Conservation (phyloP, 2,113 vertebrate species). For the Cettia cetti region DNA sequence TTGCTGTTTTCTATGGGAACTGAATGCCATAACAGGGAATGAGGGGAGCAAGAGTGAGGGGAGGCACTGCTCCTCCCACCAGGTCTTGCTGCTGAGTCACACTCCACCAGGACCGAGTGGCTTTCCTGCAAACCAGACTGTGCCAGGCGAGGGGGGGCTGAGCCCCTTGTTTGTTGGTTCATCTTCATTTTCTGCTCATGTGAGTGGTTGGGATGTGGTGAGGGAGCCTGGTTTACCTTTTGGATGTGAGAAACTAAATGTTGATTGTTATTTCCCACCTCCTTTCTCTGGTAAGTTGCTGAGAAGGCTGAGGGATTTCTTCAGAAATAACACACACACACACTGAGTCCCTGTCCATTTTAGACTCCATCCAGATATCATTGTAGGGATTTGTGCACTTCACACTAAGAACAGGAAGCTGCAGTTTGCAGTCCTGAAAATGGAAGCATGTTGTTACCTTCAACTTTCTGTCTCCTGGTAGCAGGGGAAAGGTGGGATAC, state of each 20-base stretch:
- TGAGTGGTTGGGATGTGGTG: slow-evolving; percentile 35
- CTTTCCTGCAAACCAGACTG: not conserved
- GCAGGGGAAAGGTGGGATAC: slow-evolving; percentile 4
- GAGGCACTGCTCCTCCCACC: not conserved
- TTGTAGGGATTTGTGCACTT: slow-evolving; percentile 33
- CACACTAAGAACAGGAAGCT: slow-evolving; percentile 42
- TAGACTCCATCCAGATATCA: slow-evolving; percentile 1
- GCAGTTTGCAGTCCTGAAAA: slow-evolving; percentile 46
- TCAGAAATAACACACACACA: slow-evolving; percentile 30
- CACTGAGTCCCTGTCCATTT: not conserved
- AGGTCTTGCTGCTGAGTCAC: not conserved
- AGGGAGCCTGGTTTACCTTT: slow-evolving; percentile 46
- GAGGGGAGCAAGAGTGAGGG: not conserved
- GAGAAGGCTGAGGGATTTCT: slow-evolving; percentile 52
- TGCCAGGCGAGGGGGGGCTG: not conserved
- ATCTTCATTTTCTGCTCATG: slow-evolving; percentile 51
- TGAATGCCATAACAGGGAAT: slow-evolving; percentile 71
- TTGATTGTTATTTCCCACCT: slow-evolving; percentile 21
- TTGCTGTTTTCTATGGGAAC: slow-evolving; percentile 69
- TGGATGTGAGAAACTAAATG: slow-evolving; percentile 9
- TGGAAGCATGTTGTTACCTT: slow-evolving; percentile 65
- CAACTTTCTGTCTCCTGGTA: slow-evolving; percentile 50
- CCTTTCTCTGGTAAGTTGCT: slow-evolving; percentile 49
- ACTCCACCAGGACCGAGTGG: not conserved
- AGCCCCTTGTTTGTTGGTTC: slow-evolving; percentile 58